phyloP scores from a whole-genome alignment of 2,113 vertebrate species.

The Periophthalmus modestus region DNA sequence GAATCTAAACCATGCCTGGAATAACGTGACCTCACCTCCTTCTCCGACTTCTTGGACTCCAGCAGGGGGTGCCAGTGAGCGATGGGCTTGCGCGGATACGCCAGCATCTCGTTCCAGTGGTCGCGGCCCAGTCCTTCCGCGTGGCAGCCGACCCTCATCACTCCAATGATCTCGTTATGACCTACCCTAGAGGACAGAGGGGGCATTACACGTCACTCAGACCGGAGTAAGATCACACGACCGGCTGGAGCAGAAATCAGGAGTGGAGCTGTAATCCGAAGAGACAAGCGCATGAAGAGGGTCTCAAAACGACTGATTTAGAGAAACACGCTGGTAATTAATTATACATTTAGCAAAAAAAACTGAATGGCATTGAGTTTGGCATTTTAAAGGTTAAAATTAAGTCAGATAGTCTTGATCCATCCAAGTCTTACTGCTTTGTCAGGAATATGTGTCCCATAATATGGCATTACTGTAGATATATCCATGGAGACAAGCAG shows the following conservation, averaged over 20 bases:
- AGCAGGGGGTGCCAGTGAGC: constrained; percentile 96
- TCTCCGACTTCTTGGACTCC: constrained; percentile 96
- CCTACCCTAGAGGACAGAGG: constrained; percentile 84
- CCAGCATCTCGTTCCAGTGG: constrained; percentile 99
- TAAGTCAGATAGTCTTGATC: no score
- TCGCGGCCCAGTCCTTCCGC: constrained; percentile 93
- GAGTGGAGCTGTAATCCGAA: constrained; percentile 25
- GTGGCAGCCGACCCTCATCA: constrained; percentile 86
- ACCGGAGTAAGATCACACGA: constrained; percentile 38
- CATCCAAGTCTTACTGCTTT: no score
- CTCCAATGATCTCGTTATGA: constrained; percentile 97
- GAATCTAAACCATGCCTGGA: neutral
- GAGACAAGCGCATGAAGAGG: constrained; percentile 18
- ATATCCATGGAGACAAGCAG: no score
- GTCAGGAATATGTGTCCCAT: no score
- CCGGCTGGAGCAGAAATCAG: constrained; percentile 12
- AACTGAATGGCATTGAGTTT: no score
- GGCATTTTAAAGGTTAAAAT: no score
- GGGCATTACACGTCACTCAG: constrained; percentile 1
- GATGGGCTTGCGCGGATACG: constrained; percentile 94
- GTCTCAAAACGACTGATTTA: no score
- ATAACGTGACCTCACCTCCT: constrained; percentile 81
- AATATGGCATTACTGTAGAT: no score
- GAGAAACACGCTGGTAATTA: neutral
- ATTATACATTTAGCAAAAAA: no score